Conservation (phyloP, 2,888 invertebrate species). For the Linnaemya tessellans region DNA sequence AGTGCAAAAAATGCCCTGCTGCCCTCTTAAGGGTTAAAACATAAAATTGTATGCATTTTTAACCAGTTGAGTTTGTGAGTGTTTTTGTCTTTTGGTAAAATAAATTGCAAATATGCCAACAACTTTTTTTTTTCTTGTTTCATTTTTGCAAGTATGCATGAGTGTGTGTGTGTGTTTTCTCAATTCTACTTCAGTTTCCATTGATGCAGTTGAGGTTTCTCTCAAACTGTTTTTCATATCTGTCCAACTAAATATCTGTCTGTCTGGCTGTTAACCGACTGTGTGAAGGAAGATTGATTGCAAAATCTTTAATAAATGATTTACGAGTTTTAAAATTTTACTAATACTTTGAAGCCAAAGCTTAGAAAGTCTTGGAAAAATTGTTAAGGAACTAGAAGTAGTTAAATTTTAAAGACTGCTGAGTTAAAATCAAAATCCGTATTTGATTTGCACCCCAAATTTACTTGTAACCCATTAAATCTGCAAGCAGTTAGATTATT, state of each 20-base stretch:
- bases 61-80: slow-evolving; percentile 16
- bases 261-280: background rate
- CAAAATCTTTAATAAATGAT: slow-evolving; percentile 55
- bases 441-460: background rate
- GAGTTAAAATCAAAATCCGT: no score
- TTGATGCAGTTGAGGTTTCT: slow-evolving; percentile 39
- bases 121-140: slow-evolving; percentile 27
- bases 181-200: slow-evolving; percentile 18
- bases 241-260: background rate
- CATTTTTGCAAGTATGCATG: background rate
- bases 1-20: no score
- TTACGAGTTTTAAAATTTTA: slow-evolving; percentile 35
- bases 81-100: slow-evolving; percentile 29
- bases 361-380: background rate
- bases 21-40: background rate
- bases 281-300: slow-evolving; percentile 52
- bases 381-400: background rate
- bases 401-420: background rate
- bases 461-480: no score
- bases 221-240: slow-evolving; percentile 9
- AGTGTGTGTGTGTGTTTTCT: background rate
- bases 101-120: slow-evolving; percentile 62
- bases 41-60: slow-evolving; percentile 33
- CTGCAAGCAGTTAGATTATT: background rate
- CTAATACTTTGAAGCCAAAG: background rate